Percentiles rank a stretch among this genome's conserved stretches.
These are phyloP conservation scores for Lindbergichthys nudifrons DNA, from an alignment of 2,797 vertebrate genomes.

Conservation along the genomic window DNA sequence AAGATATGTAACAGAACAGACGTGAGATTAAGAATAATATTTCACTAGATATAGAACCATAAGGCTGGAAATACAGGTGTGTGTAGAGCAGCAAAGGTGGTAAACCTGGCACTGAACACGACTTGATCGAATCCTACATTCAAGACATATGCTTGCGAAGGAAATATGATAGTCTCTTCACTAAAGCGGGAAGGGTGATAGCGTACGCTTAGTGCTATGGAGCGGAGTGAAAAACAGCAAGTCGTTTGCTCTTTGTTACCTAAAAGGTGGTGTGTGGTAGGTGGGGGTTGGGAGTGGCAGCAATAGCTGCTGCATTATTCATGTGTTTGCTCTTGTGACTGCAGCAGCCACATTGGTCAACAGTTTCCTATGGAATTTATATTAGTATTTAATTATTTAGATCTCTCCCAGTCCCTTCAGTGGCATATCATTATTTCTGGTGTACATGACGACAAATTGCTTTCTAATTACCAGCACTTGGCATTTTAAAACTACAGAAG, in stretches of 20 bases:
- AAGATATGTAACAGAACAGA: conserved; percentile 38
- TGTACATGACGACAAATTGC: conserved; percentile 19
- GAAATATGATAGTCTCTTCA: conserved; percentile 61
- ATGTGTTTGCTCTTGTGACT: conserved; percentile 70
- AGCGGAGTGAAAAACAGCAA: conserved; percentile 53
- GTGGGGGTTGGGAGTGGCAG: conserved; percentile 61
- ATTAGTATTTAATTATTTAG: conserved; percentile 75
- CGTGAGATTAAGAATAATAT: conserved; percentile 16
- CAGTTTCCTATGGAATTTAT: conserved; percentile 63
- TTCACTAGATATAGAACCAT: conserved; percentile 10
- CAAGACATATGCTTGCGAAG: conserved; percentile 57
- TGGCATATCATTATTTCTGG: conserved; percentile 1
- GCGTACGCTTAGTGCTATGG: not conserved
- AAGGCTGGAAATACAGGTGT: conserved; percentile 18
- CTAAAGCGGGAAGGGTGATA: conserved; percentile 26
- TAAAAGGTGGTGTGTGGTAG: conserved; percentile 42
- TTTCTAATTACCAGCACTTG: conserved; percentile 15
- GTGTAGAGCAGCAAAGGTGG: conserved; percentile 38
- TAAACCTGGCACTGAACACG: conserved; percentile 35
- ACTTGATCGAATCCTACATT: conserved; percentile 48
- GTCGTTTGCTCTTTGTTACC: conserved; percentile 55
- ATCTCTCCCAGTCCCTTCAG: conserved; percentile 24
- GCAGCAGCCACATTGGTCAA: conserved; percentile 66
- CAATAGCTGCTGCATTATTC: conserved; percentile 76
- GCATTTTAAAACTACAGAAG: conserved; percentile 19